Percentiles rank a stretch among this genome's conserved stretches.
Conservation (phyloP, 2,888 invertebrate species). For the Mactromeris polynyma region DNA sequence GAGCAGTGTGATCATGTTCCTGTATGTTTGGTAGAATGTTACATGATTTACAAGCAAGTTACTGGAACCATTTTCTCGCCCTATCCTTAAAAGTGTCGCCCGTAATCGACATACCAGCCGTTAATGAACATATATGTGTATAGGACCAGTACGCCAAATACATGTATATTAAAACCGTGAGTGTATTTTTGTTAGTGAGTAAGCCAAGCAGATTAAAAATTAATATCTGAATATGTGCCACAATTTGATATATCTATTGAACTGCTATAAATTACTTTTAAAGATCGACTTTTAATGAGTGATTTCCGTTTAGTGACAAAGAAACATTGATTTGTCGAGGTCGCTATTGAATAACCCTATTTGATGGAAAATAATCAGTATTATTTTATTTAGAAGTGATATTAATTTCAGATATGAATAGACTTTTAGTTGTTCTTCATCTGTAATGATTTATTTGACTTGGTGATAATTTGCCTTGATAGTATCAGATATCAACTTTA, state of each 20-base stretch:
- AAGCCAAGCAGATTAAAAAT: neutral
- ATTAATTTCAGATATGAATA: slow-evolving; percentile 58
- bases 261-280: slow-evolving; percentile 64
- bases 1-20: too few species aligned
- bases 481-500: slow-evolving; percentile 44
- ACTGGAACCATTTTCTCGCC: too few species aligned
- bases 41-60: too few species aligned
- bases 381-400: slow-evolving; percentile 63
- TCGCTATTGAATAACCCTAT: slow-evolving; percentile 54
- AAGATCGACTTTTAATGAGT: slow-evolving; percentile 48
- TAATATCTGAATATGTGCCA: neutral
- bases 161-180: too few species aligned
- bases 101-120: too few species aligned
- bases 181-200: too few species aligned
- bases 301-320: slow-evolving; percentile 51
- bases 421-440: slow-evolving; percentile 39
- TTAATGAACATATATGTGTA: too few species aligned
- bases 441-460: slow-evolving; percentile 31
- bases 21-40: too few species aligned
- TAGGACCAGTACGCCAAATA: too few species aligned
- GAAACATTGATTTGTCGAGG: slow-evolving; percentile 27
- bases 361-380: slow-evolving; percentile 57
- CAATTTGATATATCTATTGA: slow-evolving; percentile 43
- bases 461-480: slow-evolving; percentile 27
- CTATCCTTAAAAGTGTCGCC: too few species aligned